phyloP scores from a whole-genome alignment of 2,113 vertebrate species.

The Holacanthus passer region DNA sequence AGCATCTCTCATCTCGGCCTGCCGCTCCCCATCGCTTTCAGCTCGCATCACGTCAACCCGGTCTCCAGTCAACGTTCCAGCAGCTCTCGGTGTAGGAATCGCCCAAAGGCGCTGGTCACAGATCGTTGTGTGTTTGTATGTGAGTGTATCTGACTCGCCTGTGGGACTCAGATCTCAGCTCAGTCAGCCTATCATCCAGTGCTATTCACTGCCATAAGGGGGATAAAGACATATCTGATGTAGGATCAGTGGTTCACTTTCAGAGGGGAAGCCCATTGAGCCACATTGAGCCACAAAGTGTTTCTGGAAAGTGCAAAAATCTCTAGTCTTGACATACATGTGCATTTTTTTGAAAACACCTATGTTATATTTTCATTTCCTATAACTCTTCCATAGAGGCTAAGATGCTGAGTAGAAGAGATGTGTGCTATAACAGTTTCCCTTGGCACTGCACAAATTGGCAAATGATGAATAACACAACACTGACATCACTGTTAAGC shows the following conservation, averaged over 20 bases:
- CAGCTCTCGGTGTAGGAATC: conserved; percentile 43
- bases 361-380: background rate
- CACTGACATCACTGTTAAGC: conserved; percentile 31
- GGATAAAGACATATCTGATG: conserved; percentile 56
- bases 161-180: conserved; percentile 48
- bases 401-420: conserved; percentile 16
- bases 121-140: conserved; percentile 55
- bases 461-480: conserved; percentile 49
- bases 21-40: conserved; percentile 65
- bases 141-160: conserved; percentile 49
- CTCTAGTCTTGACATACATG: background rate
- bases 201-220: conserved; percentile 39
- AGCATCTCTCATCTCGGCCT: conserved; percentile 56
- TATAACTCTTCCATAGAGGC: background rate
- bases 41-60: conserved; percentile 60
- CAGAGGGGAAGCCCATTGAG: conserved; percentile 21
- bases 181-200: conserved; percentile 46
- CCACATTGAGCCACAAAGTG: conserved; percentile 30
- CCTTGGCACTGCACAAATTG: conserved; percentile 21
- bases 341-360: background rate
- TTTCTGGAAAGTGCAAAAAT: conserved; percentile 26
- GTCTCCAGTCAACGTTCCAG: conserved; percentile 53
- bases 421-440: conserved; percentile 34
- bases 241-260: conserved; percentile 39
- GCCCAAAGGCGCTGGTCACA: conserved; percentile 60